Percentiles rank a stretch among this genome's conserved stretches.
phyloP scores from a whole-genome alignment of 2,888 invertebrate species.

The Torymus tubicola region DNA sequence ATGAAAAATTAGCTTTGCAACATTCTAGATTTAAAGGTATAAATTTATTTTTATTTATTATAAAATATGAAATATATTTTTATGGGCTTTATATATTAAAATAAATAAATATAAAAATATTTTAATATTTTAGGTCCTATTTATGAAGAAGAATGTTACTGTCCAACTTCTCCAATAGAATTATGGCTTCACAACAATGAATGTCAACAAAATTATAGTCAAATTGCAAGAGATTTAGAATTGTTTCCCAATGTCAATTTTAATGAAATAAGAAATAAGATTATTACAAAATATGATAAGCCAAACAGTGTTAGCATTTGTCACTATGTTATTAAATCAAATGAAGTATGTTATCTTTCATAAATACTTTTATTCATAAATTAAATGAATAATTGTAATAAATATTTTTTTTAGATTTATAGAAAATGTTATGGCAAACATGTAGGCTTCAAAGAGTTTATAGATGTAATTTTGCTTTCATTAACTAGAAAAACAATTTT shows the following conservation, averaged over 20 bases:
- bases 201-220: constrained; percentile 81
- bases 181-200: constrained; percentile 84
- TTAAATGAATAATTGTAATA: constrained; percentile 3
- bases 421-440: constrained; percentile 95
- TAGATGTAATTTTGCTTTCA: constrained; percentile 91
- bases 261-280: constrained; percentile 80
- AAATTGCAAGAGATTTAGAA: constrained; percentile 85
- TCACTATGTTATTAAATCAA: constrained; percentile 91
- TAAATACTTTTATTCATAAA: neutral
- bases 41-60: constrained; percentile 23
- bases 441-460: constrained; percentile 97
- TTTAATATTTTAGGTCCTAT: constrained; percentile 79
- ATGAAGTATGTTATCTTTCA: constrained; percentile 76
- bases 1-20: constrained; percentile 81
- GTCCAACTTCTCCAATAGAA: constrained; percentile 82
- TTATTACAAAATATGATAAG: constrained; percentile 84
- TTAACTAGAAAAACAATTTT: constrained; percentile 87
- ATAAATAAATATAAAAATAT: constrained; percentile 40
- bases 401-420: constrained; percentile 79
- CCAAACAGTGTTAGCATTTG: constrained; percentile 91
- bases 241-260: constrained; percentile 85
- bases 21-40: constrained; percentile 83
- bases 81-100: neutral
- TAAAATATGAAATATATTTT: neutral
- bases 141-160: constrained; percentile 90